Evolutionary conservation across 2,888 invertebrate genomes (phyloP), one percentile per base, ranked within the genome.

Genomic region (Aleiodes alternator): DNA sequence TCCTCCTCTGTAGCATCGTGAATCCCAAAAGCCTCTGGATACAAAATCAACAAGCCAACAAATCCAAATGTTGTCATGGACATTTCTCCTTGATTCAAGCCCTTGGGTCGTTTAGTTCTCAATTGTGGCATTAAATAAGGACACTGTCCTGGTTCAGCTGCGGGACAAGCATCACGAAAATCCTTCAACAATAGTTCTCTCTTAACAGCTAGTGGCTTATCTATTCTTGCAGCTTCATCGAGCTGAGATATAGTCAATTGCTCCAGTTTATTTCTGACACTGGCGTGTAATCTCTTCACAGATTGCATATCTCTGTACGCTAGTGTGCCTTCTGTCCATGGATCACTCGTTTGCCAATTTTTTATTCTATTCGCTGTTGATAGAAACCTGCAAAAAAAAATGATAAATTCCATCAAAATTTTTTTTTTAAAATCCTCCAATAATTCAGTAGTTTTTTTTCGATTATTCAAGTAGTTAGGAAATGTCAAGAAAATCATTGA

Each of bases 31-130:
- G 84, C 79, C n/a, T 87, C 80, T 0, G 92, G 91, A 73, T 90
- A 90, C 73, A 91, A 83, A 7, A 92, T 80, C 0, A 90, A 78
- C 7, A 90, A 78, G 0, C 91, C 91, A 34, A 92, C 85, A 81
- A 92, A 92, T 0, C 90, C 91, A 81, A 90, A 90, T 80, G 92
- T 92, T 0, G 92, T 92, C 3, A 89, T 59, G 0, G 89, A 85
- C 92, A 92, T 92, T 78, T 92, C 91, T 48, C 88, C 87, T 80
- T 92, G 92, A 73, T 90, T 91, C 4, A 92, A 73, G 69, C 83
- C 34, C 29, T 68, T 69, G 6, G 76, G 57, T 16, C 51, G 70
- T 4, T 66, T 4, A 8, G 34, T 9, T 0, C 43, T 51, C 9
- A 56, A n/a, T 4, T 76, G 38, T 16, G 55, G 31, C 0, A 75